Conservation (phyloP, 2,888 invertebrate species). For the Taenaris catops region DNA sequence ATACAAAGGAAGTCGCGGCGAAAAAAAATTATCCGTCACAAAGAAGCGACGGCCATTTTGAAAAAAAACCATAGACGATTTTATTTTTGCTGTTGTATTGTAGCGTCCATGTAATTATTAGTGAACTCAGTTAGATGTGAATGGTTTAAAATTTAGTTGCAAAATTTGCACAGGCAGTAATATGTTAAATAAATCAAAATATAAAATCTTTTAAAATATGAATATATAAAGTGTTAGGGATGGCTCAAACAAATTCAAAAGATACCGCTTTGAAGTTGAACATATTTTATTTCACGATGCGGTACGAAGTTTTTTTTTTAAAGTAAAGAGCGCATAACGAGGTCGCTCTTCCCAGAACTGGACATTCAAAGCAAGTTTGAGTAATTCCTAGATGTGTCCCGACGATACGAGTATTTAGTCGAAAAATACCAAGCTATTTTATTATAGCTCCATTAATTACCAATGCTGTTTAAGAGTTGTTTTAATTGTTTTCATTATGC, state of each 20-base stretch:
- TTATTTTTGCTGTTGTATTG: too few relatives aligned
- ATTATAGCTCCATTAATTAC: slow-evolving; percentile 38
- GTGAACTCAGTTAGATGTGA: too few relatives aligned
- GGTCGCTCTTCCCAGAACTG: slow-evolving; percentile 6
- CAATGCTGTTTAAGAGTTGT: slow-evolving; percentile 34
- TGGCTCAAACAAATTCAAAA: slow-evolving; percentile 7
- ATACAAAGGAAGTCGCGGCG: too few relatives aligned
- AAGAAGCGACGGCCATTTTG: too few relatives aligned
- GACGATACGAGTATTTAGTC: slow-evolving; percentile 2
- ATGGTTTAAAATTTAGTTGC: too few relatives aligned
- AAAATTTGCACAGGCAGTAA: too few relatives aligned
- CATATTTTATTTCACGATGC: slow-evolving; percentile 1
- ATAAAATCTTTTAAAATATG: too few relatives aligned
- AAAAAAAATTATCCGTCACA: too few relatives aligned
- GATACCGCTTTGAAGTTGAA: slow-evolving; percentile 5
- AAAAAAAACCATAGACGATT: too few relatives aligned
- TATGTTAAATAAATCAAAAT: too few relatives aligned
- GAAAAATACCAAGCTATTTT: slow-evolving; percentile 23
- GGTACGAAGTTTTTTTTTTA: not conserved
- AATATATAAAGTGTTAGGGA: too few relatives aligned
- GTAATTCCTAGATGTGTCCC: slow-evolving; percentile 2
- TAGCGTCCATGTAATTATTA: too few relatives aligned
- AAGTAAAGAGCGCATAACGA: slow-evolving; percentile 1
- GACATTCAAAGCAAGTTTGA: slow-evolving; percentile 7
- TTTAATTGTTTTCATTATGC: slow-evolving; percentile 57